Conservation (phyloP, 2,113 vertebrate genomes). For the Anhinga anhinga region DNA sequence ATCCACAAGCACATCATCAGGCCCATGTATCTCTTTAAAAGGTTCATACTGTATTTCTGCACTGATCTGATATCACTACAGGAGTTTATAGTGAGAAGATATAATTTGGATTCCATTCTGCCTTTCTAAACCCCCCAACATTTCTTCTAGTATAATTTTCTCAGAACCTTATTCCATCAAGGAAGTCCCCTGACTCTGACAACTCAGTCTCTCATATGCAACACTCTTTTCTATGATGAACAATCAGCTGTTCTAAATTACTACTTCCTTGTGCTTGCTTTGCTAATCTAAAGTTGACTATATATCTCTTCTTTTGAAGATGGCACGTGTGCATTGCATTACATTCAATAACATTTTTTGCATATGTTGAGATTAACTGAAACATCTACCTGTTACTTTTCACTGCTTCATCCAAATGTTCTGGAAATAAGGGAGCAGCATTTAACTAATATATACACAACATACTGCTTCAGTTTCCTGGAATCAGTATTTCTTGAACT, state of each 20-base stretch:
- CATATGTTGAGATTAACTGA: not conserved
- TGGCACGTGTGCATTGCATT: not conserved
- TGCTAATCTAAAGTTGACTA: not conserved
- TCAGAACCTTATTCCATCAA: not conserved
- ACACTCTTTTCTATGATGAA: not conserved
- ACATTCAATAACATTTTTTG: not conserved
- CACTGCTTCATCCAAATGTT: not conserved
- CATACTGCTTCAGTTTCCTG: not conserved
- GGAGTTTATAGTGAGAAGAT: not conserved
- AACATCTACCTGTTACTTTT: not conserved
- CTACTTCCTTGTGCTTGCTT: not conserved
- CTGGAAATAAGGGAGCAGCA: not conserved
- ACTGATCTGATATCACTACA: not conserved
- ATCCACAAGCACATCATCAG: not conserved
- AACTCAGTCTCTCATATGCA: not conserved
- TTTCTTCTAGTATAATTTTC: not conserved
- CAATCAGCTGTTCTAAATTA: not conserved
- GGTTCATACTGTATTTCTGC: not conserved
- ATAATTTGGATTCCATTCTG: not conserved
- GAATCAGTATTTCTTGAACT: not conserved
- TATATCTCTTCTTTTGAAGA: not conserved
- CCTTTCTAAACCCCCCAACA: not conserved
- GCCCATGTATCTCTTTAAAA: not conserved
- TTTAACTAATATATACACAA: not conserved
- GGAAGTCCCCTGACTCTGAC: not conserved